phyloP scores from a whole-genome alignment of 2,113 vertebrate genomes.

The Nycticebus coucang region DNA sequence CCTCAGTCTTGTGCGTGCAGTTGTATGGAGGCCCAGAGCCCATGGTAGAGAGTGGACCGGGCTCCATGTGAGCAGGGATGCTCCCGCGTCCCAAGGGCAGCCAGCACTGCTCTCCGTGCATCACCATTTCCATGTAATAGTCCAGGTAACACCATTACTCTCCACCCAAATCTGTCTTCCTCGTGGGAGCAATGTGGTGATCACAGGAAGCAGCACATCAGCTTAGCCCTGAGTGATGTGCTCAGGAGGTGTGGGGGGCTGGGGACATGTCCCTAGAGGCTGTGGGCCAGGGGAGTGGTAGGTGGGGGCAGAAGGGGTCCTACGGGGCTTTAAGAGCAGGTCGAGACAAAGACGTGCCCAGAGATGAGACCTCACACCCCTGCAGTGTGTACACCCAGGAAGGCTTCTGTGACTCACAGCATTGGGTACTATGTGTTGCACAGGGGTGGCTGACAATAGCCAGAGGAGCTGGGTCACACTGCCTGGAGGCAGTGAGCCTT shows the following conservation, averaged over 20 bases:
- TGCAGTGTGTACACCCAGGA: neutral
- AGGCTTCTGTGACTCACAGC: neutral
- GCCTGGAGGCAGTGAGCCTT: too few species aligned
- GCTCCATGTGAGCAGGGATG: neutral
- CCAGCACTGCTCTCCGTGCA: neutral
- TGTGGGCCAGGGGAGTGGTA: neutral
- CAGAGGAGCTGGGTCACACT: neutral
- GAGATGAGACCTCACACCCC: neutral
- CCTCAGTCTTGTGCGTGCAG: too few species aligned
- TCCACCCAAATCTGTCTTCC: too few species aligned
- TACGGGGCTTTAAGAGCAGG: neutral
- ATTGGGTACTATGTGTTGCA: neutral
- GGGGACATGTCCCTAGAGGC: neutral
- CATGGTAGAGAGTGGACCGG: rapidly evolving
- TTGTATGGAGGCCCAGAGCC: too few species aligned
- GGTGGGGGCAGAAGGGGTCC: too few species aligned
- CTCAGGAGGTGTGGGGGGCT: neutral
- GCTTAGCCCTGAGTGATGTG: neutral
- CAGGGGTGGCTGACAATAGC: neutral
- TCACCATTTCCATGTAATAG: neutral
- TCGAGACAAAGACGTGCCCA: neutral
- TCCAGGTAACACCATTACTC: neutral
- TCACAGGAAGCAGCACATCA: neutral
- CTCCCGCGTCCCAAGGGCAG: neutral
- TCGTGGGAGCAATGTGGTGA: neutral